phyloP scores from a whole-genome alignment of 2,888 invertebrate species.

The Drosophila nr. perissopoda region DNA sequence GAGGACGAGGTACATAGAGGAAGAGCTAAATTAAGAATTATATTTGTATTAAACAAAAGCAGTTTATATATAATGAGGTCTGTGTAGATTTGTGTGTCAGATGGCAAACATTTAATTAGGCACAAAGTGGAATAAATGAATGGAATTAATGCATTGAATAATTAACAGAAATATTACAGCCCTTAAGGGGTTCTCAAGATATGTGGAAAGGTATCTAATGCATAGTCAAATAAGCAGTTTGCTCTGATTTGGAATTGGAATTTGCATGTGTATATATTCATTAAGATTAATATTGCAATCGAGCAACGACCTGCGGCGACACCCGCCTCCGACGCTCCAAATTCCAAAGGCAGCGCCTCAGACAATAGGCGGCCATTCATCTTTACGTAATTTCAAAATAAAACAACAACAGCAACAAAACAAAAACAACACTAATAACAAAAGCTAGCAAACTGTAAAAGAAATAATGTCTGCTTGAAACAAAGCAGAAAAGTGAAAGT shows the following conservation, averaged over 20 bases:
- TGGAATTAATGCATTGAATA: neutral
- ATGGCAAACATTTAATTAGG: neutral
- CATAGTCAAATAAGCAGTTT: constrained; percentile 23
- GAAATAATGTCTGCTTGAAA: constrained; percentile 65
- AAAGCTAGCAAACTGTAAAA: constrained; percentile 7
- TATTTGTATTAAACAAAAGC: neutral
- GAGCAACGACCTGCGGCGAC: constrained; percentile 49
- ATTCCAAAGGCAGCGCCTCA: constrained; percentile 50
- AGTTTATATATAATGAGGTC: neutral
- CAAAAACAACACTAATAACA: constrained; percentile 29
- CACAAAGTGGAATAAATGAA: neutral
- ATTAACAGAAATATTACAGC: neutral
- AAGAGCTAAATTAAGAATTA: neutral
- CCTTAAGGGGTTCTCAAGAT: constrained; percentile 8
- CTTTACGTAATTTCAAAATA: constrained; percentile 76
- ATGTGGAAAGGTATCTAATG: constrained; percentile 1
- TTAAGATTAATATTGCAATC: constrained; percentile 42
- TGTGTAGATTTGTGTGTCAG: neutral
- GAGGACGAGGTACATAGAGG: neutral
- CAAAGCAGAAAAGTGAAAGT: constrained; percentile 77
- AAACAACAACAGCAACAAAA: constrained; percentile 24
- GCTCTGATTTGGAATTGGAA: constrained; percentile 15
- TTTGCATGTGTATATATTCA: constrained; percentile 30
- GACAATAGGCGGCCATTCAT: constrained; percentile 76
- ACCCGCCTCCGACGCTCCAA: constrained; percentile 36